Percentiles rank a stretch among this genome's conserved stretches.
These are phyloP conservation scores for Montipora foliosa DNA, from an alignment of 64 coral and sea anemone species.

Conservation along the genomic window DNA sequence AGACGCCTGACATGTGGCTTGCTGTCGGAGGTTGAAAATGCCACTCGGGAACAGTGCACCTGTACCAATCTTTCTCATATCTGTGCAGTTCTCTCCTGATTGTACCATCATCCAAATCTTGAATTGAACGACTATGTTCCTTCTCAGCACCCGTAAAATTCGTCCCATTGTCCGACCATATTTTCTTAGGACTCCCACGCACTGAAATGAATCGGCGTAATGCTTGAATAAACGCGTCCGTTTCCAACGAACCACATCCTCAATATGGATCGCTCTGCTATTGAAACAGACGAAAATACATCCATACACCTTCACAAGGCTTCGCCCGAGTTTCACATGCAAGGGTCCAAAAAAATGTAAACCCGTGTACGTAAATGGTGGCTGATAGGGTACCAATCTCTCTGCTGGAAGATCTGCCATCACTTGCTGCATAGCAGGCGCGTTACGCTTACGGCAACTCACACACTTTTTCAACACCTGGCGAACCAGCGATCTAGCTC, in stretches of 20 bases:
- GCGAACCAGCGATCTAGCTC: too few relatives aligned
- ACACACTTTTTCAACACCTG: too few relatives aligned
- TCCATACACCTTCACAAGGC: constrained; percentile 31
- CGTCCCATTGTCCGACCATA: constrained; percentile 53
- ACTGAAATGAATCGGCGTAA: too few relatives aligned
- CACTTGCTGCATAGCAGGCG: too few relatives aligned
- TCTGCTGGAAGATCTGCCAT: constrained; percentile 27
- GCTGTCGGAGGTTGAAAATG: too few relatives aligned
- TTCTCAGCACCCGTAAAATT: constrained; percentile 35
- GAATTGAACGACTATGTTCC: not conserved
- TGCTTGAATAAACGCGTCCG: not conserved
- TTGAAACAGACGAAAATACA: constrained; percentile 60
- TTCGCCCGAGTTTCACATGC: constrained; percentile 29
- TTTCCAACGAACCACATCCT: constrained; percentile 59
- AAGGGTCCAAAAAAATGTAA: constrained; percentile 62
- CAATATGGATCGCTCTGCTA: constrained; percentile 46
- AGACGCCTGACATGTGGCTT: too few relatives aligned
- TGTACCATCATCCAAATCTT: not conserved
- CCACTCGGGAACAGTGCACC: too few relatives aligned
- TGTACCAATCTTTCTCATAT: too few relatives aligned
- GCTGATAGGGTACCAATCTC: constrained; percentile 43
- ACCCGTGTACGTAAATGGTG: constrained; percentile 52
- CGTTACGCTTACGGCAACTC: too few relatives aligned
- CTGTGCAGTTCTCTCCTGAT: too few relatives aligned
- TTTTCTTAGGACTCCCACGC: not conserved